Evolutionary conservation across 2,113 vertebrate species (phyloP), one percentile per base, ranked within the genome.

Genomic region (Erythrolamprus reginae): DNA sequence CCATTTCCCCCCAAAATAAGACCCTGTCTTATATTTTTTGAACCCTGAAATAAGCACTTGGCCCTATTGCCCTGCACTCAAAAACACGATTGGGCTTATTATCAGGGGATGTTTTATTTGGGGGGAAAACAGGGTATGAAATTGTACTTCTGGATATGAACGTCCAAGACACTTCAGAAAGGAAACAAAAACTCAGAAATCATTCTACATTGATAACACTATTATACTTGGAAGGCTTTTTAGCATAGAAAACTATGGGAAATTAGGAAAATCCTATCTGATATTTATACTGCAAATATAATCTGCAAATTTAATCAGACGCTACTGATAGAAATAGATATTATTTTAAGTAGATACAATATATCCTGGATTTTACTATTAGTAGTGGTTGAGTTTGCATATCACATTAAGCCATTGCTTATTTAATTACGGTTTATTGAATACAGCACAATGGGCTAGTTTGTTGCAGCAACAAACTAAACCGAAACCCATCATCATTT

Each of bases 181-280:
- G 83, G n/a, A 47, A n/a, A 0, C 23, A 87, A 3, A 45, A 45
- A 52, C 33, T 23, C 84, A 23, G 92, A 83, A 77, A 77, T 77
- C 33, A 77, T 38, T 77, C 70, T 77, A 77, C 21, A 77, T 42
- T 77, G 70, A 77, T 42, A 21, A 42, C 70, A 42, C 42, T 38
- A 77, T 42, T 77, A 21, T 77, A 42, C 33, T 77, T 77, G 70
- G 70, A 77, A 42, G 70, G 33, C 83, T 10, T 56, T 89, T 28
- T 58, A 91, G 92, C 95, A 92, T 93, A 90, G 77, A 89, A 84
- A 38, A 26, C 55, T 0, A 91, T 55, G 89, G 88, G 91, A 93
- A 94, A 94, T 90, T 10, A 83, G 21, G 94, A 83, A 33, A 93
- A 89, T 87, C 4, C 1, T 50, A 90, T 89, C 90, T 94, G 95